A percentile compares a stretch with the other conserved stretches of the same genome.
These are phyloP conservation scores for Ctenoplectra terminalis DNA, from an alignment of 1,140 invertebrate genomes.

Conservation along the genomic window DNA sequence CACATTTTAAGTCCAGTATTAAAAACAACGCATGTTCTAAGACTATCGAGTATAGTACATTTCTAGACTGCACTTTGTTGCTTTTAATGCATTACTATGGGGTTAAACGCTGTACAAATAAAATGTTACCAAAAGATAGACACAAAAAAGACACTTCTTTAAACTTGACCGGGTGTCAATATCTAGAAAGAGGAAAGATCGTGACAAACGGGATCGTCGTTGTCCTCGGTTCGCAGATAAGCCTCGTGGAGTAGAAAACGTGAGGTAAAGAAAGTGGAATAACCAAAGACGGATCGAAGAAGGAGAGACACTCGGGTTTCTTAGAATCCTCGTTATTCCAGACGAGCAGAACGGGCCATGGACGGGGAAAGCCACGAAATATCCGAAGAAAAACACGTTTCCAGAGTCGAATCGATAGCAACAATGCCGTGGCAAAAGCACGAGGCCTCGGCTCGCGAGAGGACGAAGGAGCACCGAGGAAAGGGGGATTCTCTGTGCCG, in stretches of 20 bases:
- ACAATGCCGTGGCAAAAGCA: slow-evolving; percentile 77
- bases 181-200: neutral
- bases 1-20: too few species aligned
- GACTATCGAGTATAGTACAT: too few species aligned
- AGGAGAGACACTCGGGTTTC: slow-evolving; percentile 33
- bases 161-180: neutral
- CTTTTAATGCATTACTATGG: too few species aligned
- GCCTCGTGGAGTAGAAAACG: neutral
- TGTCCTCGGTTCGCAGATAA: neutral
- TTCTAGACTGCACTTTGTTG: too few species aligned
- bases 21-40: too few species aligned
- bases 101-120: too few species aligned
- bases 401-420: slow-evolving; percentile 77
- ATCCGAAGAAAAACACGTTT: slow-evolving; percentile 77
- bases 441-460: slow-evolving; percentile 66
- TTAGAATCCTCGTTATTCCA: slow-evolving; percentile 67
- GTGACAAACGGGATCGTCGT: neutral
- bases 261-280: neutral
- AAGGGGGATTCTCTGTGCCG: neutral
- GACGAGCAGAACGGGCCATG: slow-evolving; percentile 49
- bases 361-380: slow-evolving; percentile 67
- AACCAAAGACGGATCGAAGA: neutral
- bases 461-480: slow-evolving; percentile 26
- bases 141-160: neutral
- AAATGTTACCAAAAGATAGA: neutral